Base-by-base conservation (phyloP, 1,140 invertebrate genomes). In the Conopomorpha cramerella region DNA sequence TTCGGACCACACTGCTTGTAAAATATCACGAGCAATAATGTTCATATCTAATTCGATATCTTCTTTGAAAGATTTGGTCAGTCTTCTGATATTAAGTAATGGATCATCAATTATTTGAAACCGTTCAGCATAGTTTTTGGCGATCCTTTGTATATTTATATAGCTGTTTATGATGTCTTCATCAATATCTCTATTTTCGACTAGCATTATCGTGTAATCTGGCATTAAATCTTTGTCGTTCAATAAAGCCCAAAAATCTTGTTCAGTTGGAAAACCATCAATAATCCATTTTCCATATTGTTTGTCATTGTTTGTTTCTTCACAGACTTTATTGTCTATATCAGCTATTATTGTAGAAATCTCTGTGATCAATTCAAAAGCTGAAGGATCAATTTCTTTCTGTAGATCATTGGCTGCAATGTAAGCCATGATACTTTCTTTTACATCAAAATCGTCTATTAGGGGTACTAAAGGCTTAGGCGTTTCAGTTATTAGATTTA, bases 211-310 rank as follows among this genome's bases (percentile, higher is more conserved):
- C 1, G 78, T 61, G 43, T 82, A 70, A 46, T 84, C 80, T 11
- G 82, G 78, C 7, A 65, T 38, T 34, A 77, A 56, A n/a, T 72
- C 60, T 12, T 54, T 45, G 13, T 73, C 59, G 2, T 39, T 48
- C 3, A 85, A 45, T 36, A 52, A 56, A 35, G 52, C 48, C 62
- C 82, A 77, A 43, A 67, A 56, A 40, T 81, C 70, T n/a, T 57
- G 19, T 41, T 80, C 61, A 10, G 62, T 49, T 15, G 71, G 57
- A 61, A 84, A 78, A 2, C 73, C 81, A 54, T 84, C 82, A 16
- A 86, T 55, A 39, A 86, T 73, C 73, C 77, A 85, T 36, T 79
- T 79, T 10, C 76, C 72, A 45, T 73, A 77, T 35, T 37, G 10
- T 37, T 54, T 30, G 35, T 63, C 33, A 41, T 39, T 34, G 42